These are phyloP conservation scores for Cercocebus atys DNA, from an alignment of 2,113 vertebrate genomes.

Conservation along the genomic window DNA sequence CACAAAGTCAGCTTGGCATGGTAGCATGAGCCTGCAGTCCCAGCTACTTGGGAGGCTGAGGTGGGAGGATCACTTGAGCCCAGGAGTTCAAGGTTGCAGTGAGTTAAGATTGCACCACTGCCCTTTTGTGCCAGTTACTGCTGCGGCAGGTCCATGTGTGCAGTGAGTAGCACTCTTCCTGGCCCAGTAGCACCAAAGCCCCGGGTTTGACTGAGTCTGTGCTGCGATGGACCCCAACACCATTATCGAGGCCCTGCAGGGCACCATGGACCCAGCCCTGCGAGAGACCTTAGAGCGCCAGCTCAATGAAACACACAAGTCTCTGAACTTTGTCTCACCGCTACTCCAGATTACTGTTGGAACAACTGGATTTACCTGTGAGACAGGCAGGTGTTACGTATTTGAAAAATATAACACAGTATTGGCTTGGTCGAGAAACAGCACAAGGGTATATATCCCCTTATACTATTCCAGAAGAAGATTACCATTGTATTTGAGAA, in stretches of 20 bases:
- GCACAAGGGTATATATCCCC: conserved; percentile 90
- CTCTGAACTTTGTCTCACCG: conserved; percentile 96
- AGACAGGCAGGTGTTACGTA: conserved; percentile 99
- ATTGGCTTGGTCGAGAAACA: conserved; percentile 95
- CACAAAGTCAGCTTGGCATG: too few relatives aligned
- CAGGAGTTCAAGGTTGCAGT: too few relatives aligned
- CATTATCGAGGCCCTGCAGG: conserved; percentile 97
- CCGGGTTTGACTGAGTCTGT: conserved; percentile 56
- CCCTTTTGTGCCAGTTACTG: conserved; percentile 97
- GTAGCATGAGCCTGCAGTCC: too few relatives aligned
- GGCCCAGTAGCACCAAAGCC: conserved; percentile 64
- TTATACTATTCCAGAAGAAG: conserved; percentile 97
- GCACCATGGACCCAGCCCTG: conserved; percentile 96
- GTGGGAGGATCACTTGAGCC: too few relatives aligned
- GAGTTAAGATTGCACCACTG: too few relatives aligned
- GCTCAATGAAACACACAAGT: conserved; percentile 96
- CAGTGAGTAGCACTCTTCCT: conserved; percentile 81
- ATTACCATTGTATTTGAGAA: conserved; percentile 96
- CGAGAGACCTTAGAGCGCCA: conserved; percentile 95
- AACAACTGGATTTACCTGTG: conserved; percentile 97
- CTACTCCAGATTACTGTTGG: conserved; percentile 97
- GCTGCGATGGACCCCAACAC: conserved; percentile 91
- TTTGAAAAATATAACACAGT: conserved; percentile 99
- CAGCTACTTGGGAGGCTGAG: too few relatives aligned
- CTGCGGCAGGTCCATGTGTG: conserved; percentile 96